phyloP scores from a whole-genome alignment of 2,888 invertebrate genomes.

The Antheraea assamensis region DNA sequence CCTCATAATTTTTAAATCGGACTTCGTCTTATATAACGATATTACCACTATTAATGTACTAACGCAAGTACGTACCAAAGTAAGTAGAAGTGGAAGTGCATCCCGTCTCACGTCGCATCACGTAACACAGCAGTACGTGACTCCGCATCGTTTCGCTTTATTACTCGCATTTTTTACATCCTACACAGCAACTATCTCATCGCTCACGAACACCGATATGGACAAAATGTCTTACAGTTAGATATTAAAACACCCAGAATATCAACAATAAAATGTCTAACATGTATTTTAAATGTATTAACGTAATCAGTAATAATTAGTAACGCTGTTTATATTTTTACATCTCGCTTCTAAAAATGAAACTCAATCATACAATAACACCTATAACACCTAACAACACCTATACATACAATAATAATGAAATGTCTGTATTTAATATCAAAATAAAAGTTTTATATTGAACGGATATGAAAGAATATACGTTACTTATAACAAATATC shows the following conservation, averaged over 20 bases:
- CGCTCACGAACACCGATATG: neutral
- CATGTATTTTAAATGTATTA: constrained; percentile 31
- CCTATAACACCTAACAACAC: too few relatives aligned
- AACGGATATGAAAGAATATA: too few relatives aligned
- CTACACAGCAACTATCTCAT: constrained; percentile 29
- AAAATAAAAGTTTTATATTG: too few relatives aligned
- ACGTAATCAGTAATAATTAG: too few relatives aligned
- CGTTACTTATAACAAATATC: too few relatives aligned
- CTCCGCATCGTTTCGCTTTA: constrained; percentile 63
- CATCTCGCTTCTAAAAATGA: too few relatives aligned
- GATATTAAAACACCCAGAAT: neutral
- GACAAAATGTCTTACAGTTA: neutral
- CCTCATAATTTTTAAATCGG: neutral
- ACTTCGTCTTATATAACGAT: neutral
- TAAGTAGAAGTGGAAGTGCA: constrained; percentile 34
- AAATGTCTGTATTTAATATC: too few relatives aligned
- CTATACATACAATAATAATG: too few relatives aligned
- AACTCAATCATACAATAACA: too few relatives aligned
- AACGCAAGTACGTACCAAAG: neutral
- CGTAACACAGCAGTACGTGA: constrained; percentile 70
- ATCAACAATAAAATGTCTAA: neutral
- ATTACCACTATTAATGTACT: neutral
- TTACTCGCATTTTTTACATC: constrained; percentile 61
- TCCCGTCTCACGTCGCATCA: constrained; percentile 38
- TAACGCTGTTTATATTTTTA: too few relatives aligned